phyloP scores from a whole-genome alignment of 2,888 invertebrate genomes.

The Branchellion lobata region DNA sequence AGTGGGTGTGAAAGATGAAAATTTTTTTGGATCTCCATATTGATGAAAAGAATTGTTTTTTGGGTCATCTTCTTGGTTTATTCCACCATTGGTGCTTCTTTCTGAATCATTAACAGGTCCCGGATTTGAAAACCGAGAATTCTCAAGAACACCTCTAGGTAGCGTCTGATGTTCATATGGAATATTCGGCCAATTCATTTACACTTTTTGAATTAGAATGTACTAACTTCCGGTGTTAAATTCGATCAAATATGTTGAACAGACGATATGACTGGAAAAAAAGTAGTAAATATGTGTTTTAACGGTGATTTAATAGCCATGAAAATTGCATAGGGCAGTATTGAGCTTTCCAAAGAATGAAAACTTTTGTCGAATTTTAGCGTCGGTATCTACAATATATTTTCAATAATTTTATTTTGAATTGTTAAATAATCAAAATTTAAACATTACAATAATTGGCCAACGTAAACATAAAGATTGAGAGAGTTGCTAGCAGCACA shows the following conservation, averaged over 20 bases:
- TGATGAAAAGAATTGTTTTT: too few species aligned
- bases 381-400: constrained; percentile 3
- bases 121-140: neutral
- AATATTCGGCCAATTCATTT: constrained; percentile 4
- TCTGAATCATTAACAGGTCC: neutral
- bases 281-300: neutral
- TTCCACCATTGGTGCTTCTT: neutral
- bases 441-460: neutral
- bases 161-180: constrained; percentile 1
- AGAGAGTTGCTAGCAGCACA: neutral
- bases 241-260: neutral
- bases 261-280: neutral
- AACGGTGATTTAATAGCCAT: neutral
- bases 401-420: neutral
- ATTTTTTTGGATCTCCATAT: neutral
- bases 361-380: neutral
- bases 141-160: neutral
- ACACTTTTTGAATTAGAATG: neutral
- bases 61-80: neutral
- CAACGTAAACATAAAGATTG: neutral
- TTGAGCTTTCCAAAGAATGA: neutral
- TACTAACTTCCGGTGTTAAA: constrained; percentile 9
- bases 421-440: neutral
- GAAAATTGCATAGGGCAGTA: neutral
- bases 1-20: neutral